Evolutionary conservation across 1,140 invertebrate species (phyloP).

Genomic region (Zophobas morio): DNA sequence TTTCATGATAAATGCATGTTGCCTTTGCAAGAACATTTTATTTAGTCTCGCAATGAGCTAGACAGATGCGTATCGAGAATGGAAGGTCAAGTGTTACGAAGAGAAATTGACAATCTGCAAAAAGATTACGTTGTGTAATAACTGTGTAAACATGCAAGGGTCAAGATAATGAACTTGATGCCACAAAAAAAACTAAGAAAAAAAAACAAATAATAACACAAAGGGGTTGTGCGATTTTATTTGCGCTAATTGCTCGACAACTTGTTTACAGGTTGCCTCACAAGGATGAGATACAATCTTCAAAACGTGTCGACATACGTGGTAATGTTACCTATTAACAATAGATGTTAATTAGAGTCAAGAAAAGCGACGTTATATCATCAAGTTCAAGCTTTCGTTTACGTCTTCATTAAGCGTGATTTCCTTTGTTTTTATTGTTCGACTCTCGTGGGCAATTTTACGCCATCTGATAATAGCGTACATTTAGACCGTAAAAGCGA

Average conservation of each 20-base stretch:
- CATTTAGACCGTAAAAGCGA: not conserved
- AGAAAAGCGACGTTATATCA: slow-evolving; percentile 28
- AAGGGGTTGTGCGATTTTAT: not conserved
- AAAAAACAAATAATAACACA: not conserved
- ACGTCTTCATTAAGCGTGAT: slow-evolving; percentile 2
- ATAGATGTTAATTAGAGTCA: slow-evolving; percentile 23
- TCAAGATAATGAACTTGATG: slow-evolving; percentile 28
- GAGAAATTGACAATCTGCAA: slow-evolving; percentile 25
- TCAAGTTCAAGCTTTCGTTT: slow-evolving; percentile 8
- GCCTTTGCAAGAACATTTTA: not conserved
- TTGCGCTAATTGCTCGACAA: not conserved
- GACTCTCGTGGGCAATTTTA: not conserved
- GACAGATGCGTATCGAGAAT: slow-evolving; percentile 1
- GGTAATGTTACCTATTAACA: not conserved
- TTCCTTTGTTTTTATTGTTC: slow-evolving; percentile 13
- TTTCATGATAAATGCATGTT: too few species aligned
- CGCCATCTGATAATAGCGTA: not conserved
- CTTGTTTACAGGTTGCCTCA: not conserved
- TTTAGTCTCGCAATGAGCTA: not conserved
- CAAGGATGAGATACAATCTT: slow-evolving; percentile 4
- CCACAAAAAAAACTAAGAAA: not conserved
- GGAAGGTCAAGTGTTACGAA: slow-evolving; percentile 6
- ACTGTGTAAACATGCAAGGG: not conserved
- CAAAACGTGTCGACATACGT: slow-evolving; percentile 5
- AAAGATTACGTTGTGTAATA: not conserved